A percentile compares a stretch with the other conserved stretches of the same genome.
phyloP scores from a whole-genome alignment of 2,113 vertebrate genomes.

The Clarias batrachus region DNA sequence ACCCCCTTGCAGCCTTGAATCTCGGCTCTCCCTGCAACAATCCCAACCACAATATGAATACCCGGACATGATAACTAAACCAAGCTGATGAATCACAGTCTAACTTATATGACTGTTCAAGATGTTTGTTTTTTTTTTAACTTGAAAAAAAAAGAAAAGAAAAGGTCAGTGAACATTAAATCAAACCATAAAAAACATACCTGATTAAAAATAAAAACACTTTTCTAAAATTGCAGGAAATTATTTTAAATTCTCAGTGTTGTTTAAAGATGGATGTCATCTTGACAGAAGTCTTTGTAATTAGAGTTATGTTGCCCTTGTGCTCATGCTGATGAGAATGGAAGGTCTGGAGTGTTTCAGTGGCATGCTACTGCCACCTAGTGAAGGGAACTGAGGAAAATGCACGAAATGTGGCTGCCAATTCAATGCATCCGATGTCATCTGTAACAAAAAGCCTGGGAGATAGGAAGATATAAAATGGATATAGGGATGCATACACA shows the following conservation, averaged over 20 bases:
- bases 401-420: neutral
- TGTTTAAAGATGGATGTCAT: slow-evolving; percentile 62
- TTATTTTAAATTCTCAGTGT: slow-evolving; percentile 40
- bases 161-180: neutral
- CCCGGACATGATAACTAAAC: neutral
- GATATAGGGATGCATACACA: neutral
- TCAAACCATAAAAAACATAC: neutral
- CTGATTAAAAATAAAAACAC: slow-evolving; percentile 2
- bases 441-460: neutral
- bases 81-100: neutral
- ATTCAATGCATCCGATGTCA: neutral
- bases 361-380: slow-evolving; percentile 69
- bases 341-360: neutral
- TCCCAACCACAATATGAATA: neutral
- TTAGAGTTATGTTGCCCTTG: slow-evolving; percentile 62
- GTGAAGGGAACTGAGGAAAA: slow-evolving; percentile 40
- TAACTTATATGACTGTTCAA: neutral
- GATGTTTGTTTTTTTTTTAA: neutral
- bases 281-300: slow-evolving; percentile 67
- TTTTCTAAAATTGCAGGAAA: slow-evolving; percentile 37
- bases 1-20: neutral
- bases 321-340: neutral
- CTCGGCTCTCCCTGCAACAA: neutral
- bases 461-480: neutral
- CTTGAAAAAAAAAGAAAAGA: neutral